These are phyloP conservation scores for Pterocles burchelli DNA, from an alignment of 2,113 vertebrate species.

Conservation along the genomic window DNA sequence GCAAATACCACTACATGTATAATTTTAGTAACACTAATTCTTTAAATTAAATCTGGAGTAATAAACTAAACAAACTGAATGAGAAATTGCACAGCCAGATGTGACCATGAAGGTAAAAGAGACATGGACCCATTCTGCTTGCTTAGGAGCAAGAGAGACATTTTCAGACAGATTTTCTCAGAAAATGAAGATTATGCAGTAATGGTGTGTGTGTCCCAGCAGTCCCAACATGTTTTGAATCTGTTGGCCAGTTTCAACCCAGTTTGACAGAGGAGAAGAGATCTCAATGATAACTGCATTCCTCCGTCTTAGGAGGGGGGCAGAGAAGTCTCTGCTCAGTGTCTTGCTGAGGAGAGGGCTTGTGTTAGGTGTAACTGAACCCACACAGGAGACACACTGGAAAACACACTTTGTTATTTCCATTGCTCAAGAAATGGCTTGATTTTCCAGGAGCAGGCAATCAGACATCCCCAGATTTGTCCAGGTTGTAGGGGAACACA, in stretches of 20 bases:
- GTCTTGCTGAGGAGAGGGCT: not conserved
- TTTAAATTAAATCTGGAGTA: not conserved
- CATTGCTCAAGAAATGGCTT: not conserved
- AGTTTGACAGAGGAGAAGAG: not conserved
- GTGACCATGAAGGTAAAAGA: not conserved
- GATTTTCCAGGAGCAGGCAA: not conserved
- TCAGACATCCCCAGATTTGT: not conserved
- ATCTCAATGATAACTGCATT: not conserved
- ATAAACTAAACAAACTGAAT: not conserved
- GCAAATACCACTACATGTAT: not conserved
- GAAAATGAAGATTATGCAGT: not conserved
- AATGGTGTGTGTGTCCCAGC: not conserved
- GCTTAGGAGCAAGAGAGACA: not conserved
- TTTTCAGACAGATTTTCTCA: not conserved
- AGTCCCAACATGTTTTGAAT: not conserved
- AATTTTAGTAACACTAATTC: not conserved
- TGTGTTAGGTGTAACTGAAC: not conserved
- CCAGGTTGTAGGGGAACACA: not conserved
- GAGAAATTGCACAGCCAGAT: not conserved
- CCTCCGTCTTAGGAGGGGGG: not conserved
- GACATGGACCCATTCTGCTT: not conserved
- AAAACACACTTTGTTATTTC: not conserved
- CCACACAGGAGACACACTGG: not conserved
- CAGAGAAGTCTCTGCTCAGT: not conserved
- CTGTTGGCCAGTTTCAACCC: not conserved